These are phyloP conservation scores for Litocranius walleri DNA, from an alignment of 2,113 vertebrate species.

Conservation along the genomic window DNA sequence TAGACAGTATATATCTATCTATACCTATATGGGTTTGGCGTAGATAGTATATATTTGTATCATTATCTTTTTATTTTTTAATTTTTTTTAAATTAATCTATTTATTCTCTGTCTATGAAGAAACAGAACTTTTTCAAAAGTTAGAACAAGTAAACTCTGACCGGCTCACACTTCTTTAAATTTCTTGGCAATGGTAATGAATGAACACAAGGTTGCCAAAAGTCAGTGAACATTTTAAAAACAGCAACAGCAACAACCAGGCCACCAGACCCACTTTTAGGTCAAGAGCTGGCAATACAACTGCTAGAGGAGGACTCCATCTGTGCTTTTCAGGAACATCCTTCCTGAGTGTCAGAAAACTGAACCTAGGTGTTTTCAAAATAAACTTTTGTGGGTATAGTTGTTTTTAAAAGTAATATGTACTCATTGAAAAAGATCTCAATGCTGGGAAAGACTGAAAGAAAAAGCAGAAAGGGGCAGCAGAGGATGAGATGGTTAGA, in stretches of 20 bases:
- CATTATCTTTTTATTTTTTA: not conserved
- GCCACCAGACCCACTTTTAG: not conserved
- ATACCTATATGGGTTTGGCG: not conserved
- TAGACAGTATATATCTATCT: not conserved
- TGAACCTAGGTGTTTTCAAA: not conserved
- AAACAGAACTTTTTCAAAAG: constrained; percentile 2
- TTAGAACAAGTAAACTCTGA: not conserved
- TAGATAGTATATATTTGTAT: not conserved
- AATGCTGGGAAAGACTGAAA: not conserved
- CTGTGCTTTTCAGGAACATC: not conserved
- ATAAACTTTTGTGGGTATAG: not conserved
- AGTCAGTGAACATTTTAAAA: not conserved
- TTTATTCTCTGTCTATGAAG: not conserved
- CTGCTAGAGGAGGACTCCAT: not conserved
- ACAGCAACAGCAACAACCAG: not conserved
- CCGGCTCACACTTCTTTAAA: not conserved
- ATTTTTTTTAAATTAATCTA: too few relatives aligned
- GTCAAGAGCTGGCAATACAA: not conserved
- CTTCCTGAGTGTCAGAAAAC: not conserved
- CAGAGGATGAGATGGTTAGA: not conserved
- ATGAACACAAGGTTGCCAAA: not conserved
- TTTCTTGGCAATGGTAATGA: not conserved
- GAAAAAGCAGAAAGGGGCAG: not conserved
- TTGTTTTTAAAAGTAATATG: not conserved
- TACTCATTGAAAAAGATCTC: not conserved